A percentile compares a stretch with the other conserved stretches of the same genome.
phyloP scores from a whole-genome alignment of 2,888 invertebrate species.

The Eristalis arbustorum region DNA sequence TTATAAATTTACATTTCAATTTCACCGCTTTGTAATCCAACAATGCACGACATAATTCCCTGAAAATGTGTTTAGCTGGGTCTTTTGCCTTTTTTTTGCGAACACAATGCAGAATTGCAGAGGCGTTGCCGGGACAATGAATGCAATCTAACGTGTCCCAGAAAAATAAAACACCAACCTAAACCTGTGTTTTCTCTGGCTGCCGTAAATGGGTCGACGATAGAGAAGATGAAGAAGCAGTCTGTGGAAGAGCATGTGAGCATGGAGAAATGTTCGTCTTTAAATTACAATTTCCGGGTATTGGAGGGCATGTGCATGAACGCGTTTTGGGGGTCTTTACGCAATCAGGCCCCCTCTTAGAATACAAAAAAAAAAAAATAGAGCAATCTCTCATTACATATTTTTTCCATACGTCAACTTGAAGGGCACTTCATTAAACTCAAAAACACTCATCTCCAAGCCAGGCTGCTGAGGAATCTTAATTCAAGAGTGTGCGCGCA shows the following conservation, averaged over 20 bases:
- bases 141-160: neutral
- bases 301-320: constrained; percentile 30
- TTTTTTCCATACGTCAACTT: constrained; percentile 20
- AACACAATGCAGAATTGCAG: constrained; percentile 29
- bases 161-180: neutral
- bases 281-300: constrained; percentile 65
- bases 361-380: constrained; percentile 38
- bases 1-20: constrained; percentile 69
- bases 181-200: neutral
- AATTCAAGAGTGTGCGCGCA: constrained; percentile 54
- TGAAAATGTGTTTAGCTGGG: constrained; percentile 36
- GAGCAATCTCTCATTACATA: constrained; percentile 47
- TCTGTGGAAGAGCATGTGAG: neutral
- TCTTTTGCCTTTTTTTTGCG: constrained; percentile 5
- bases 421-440: constrained; percentile 65
- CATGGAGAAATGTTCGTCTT: neutral
- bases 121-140: neutral
- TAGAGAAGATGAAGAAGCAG: neutral
- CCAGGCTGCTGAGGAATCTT: constrained; percentile 18
- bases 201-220: neutral
- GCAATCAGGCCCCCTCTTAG: constrained; percentile 31
- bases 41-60: constrained; percentile 59
- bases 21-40: constrained; percentile 57
- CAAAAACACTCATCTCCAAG: constrained; percentile 16
- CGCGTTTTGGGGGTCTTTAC: neutral